Percentiles rank a stretch among this genome's conserved stretches.
phyloP scores from a whole-genome alignment of 2,113 vertebrate species.

The Chionodraco myersi region DNA sequence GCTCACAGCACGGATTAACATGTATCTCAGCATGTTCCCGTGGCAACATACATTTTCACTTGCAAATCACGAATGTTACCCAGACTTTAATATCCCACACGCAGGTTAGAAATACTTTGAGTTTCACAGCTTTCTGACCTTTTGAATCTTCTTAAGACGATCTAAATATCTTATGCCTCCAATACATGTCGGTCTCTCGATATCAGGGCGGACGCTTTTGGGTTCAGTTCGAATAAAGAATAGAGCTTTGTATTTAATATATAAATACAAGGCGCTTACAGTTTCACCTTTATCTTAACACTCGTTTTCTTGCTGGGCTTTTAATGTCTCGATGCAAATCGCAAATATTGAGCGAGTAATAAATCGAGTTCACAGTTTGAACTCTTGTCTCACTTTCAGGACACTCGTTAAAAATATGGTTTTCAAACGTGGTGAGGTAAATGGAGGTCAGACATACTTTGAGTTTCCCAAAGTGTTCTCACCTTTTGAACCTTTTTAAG shows the following conservation, averaged over 20 bases:
- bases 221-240: too few species aligned
- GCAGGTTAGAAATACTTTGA: too few species aligned
- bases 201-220: too few species aligned
- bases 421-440: background rate
- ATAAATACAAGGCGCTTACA: background rate
- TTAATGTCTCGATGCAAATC: background rate
- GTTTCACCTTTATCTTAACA: background rate
- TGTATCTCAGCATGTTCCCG: background rate
- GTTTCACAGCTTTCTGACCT: too few species aligned
- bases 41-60: background rate
- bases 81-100: too few species aligned
- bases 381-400: background rate
- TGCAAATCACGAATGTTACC: background rate
- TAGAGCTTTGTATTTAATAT: too few species aligned
- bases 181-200: too few species aligned
- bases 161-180: too few species aligned
- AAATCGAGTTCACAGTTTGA: background rate
- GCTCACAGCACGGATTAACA: background rate
- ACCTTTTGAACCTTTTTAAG: constrained; percentile 1
- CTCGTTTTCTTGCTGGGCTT: too few species aligned
- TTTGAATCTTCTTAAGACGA: too few species aligned
- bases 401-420: background rate
- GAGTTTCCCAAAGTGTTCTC: background rate
- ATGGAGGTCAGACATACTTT: constrained; percentile 7
- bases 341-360: background rate